Evolutionary conservation across 2,113 vertebrate species (phyloP), one percentile per base, ranked within the genome.

Genomic region (Nerophis lumbriciformis): DNA sequence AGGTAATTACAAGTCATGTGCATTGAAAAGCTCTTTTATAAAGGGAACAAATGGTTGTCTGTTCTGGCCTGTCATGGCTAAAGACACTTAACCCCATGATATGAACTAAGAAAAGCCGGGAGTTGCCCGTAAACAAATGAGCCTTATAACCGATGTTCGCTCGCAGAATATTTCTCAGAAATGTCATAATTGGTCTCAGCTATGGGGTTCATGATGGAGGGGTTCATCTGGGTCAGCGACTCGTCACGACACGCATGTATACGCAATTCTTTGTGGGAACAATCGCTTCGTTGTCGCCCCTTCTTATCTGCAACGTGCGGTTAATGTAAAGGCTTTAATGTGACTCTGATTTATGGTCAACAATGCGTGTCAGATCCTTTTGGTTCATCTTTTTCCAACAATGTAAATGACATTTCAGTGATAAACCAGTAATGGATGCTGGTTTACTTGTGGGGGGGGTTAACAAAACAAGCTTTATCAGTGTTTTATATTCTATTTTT

Each of bases 71-170:
- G 69, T 69, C 66, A 61, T 7, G 16, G 66, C 66, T 65, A 51
- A 77, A 72, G 63, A 66, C 63, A 76, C 65, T 69, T 79, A 66
- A 78, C 72, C 79, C 73, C 71, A 75, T 80, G 83, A 84, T 66
- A 28, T 53, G 4, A 21, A 61, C 56, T 62, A 51, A 58, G 66
- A 38, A 50, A 63, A 57, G 72, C 72, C 52, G 64, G 2, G 56
- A 44, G 48, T n/a, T 37, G 53, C 19, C 36, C 45, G 54, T 57
- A 48, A 71, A 81, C 77, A 84, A 79, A 73, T 65, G 51, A 59
- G 36, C 1, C 42, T 44, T 75, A 74, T 58, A 14, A 71, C 68
- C 53, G n/a, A 68, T 21, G 36, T 21, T 69, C 15, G 42, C 44
- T 52, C 44, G 38, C 47, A 59, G 56, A 63, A 74, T 14, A 58